Evolutionary conservation across 1,140 invertebrate genomes (phyloP).

Genomic region (Geopemphigus sp.): DNA sequence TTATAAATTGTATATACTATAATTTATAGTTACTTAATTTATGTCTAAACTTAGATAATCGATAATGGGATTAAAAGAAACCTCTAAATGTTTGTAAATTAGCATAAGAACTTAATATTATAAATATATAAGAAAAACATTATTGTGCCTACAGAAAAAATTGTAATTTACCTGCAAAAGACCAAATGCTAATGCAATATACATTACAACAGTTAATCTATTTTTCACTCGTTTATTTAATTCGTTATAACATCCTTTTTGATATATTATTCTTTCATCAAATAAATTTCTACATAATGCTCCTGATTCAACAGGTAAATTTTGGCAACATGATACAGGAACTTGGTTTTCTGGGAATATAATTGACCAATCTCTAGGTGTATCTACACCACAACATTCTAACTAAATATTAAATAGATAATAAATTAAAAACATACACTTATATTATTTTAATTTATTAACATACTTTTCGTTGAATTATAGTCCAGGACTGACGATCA

Average conservation of each 20-base stretch:
- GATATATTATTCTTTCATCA: conserved; percentile 46
- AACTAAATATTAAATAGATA: conserved; percentile 13
- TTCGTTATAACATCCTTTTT: conserved; percentile 46
- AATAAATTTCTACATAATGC: conserved; percentile 46
- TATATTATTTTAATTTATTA: background rate
- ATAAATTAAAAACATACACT: conserved; percentile 5
- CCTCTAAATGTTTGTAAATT: too few species aligned
- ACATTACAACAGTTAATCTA: conserved; percentile 12
- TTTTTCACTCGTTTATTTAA: conserved; percentile 33
- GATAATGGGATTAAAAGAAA: too few species aligned
- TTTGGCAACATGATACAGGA: conserved; percentile 49
- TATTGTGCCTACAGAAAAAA: too few species aligned
- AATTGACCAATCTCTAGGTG: conserved; percentile 40
- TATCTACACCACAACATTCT: conserved; percentile 49
- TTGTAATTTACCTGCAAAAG: conserved; percentile 27
- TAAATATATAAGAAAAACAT: too few species aligned
- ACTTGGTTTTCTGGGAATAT: conserved; percentile 48
- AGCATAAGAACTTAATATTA: too few species aligned
- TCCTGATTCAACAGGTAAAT: conserved; percentile 37
- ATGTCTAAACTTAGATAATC: too few species aligned
- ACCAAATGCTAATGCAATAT: conserved; percentile 19
- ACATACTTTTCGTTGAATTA: conserved; percentile 42
- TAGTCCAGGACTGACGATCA: conserved; percentile 39
- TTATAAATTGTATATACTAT: too few species aligned
- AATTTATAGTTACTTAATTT: too few species aligned